These are phyloP conservation scores for Amorpha juglandis DNA, from an alignment of 2,888 invertebrate species.

Conservation along the genomic window DNA sequence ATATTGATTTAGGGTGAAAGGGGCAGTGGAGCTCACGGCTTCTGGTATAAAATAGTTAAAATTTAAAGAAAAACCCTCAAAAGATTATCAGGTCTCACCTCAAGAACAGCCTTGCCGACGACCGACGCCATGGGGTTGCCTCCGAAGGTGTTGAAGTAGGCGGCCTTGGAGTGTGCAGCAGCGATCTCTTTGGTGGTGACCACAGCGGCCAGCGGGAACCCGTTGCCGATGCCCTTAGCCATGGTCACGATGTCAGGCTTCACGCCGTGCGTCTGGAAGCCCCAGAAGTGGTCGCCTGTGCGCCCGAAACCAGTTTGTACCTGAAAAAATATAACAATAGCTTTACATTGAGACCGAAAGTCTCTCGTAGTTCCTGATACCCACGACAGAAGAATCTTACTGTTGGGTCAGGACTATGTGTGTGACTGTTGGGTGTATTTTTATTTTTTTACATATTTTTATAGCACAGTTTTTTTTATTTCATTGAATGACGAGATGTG, in stretches of 20 bases:
- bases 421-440: no score
- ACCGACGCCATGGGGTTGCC: slow-evolving; percentile 96
- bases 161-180: slow-evolving; percentile 87
- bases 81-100: slow-evolving; percentile 83
- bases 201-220: slow-evolving; percentile 97
- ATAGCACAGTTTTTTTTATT: no score
- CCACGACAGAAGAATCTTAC: no score
- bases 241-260: slow-evolving; percentile 97
- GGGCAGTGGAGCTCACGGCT: no score
- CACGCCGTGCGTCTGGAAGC: slow-evolving; percentile 94
- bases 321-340: slow-evolving; percentile 58
- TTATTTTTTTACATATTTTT: no score
- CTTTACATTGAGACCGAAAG: background rate
- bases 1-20: no score
- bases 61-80: no score
- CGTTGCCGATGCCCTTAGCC: slow-evolving; percentile 98
- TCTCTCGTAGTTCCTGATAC: no score
- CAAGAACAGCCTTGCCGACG: slow-evolving; percentile 95
- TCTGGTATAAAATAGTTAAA: no score
- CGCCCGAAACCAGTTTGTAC: slow-evolving; percentile 99
- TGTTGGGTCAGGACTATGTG: no score
- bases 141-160: slow-evolving; percentile 98
- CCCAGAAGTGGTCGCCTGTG: slow-evolving; percentile 97
- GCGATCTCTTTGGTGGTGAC: slow-evolving; percentile 96
- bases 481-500: no score